These are phyloP conservation scores for Pantala flavescens DNA, from an alignment of 1,140 invertebrate species.

Conservation along the genomic window DNA sequence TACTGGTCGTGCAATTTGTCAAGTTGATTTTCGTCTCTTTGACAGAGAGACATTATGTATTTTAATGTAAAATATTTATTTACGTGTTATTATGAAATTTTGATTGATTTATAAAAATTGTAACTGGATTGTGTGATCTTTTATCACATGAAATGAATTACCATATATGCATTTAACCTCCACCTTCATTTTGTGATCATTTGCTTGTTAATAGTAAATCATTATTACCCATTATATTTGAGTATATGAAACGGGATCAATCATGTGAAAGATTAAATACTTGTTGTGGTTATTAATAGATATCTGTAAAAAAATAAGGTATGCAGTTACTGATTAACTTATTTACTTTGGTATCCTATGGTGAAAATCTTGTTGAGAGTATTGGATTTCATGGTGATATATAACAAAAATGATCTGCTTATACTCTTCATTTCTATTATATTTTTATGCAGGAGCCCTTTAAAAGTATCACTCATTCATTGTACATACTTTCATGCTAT, in stretches of 20 bases:
- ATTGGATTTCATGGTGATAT: too few species aligned
- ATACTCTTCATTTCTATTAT: too few species aligned
- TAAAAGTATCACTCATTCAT: too few species aligned
- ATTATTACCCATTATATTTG: constrained; percentile 4
- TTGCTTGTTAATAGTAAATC: background rate
- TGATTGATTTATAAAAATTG: background rate
- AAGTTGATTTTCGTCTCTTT: background rate
- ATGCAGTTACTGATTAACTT: too few species aligned
- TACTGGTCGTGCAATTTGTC: background rate
- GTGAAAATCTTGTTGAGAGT: too few species aligned
- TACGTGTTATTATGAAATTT: background rate
- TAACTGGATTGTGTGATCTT: background rate
- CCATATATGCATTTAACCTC: background rate
- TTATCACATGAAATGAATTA: background rate
- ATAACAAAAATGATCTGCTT: too few species aligned
- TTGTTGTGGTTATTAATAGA: background rate
- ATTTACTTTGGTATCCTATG: too few species aligned
- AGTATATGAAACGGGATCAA: background rate
- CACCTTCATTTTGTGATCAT: background rate
- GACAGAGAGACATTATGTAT: background rate
- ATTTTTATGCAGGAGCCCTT: too few species aligned
- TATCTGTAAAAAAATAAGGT: too few species aligned
- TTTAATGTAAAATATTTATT: constrained; percentile 11
- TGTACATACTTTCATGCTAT: too few species aligned
- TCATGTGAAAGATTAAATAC: background rate